Base-by-base conservation (phyloP, 2,888 invertebrate genomes). In the Tipula confusa region DNA sequence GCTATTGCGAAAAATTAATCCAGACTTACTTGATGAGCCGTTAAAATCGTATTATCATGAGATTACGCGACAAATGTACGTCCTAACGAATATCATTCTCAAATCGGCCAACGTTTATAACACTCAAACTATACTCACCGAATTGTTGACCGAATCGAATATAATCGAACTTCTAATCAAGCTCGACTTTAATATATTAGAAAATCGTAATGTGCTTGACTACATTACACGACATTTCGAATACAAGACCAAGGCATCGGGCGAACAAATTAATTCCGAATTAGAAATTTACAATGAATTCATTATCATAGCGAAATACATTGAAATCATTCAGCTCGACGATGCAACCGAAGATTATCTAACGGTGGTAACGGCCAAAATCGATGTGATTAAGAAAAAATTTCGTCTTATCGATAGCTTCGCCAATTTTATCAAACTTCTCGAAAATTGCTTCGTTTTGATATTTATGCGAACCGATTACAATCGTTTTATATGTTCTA, bases 401-500 rank as follows among this genome's bases (percentile, higher is more conserved):
- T 29, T 80, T 29, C 80, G 80, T 29, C n/a, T 15, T 0, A 29
- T 80, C 29, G 31, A 80, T 80, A 29, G 29, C 29, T 80, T 80
- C n/a, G 5, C 6, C 1, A 80, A 29, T 29, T 80, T 80, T 29
- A 80, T 80, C 6, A 13, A 80, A 29, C 29, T 31, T 5, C 31
- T 80, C 5, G 80, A 80, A 29, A 80, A 29, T 29, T 80, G 29
- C n/a, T 80, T 80, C 29, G 31, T 80, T n/a, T 80, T 80, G 31
- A 5, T 80, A 29, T 80, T 80, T 7, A 80, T 80, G 29, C 43
- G 48, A 43, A 43, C 43, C 43, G 64, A 64, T 24, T 64, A 64
- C 64, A 43, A 29, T 29, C 29, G 84, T 84, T 36, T 82, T 36
- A 11, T 82, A 11, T 82, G 82, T 11, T 33, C 82, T 18, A 64